A percentile compares a stretch with the other conserved stretches of the same genome.
phyloP scores from a whole-genome alignment of 1,140 invertebrate genomes.

The Homalodisca vitripennis region DNA sequence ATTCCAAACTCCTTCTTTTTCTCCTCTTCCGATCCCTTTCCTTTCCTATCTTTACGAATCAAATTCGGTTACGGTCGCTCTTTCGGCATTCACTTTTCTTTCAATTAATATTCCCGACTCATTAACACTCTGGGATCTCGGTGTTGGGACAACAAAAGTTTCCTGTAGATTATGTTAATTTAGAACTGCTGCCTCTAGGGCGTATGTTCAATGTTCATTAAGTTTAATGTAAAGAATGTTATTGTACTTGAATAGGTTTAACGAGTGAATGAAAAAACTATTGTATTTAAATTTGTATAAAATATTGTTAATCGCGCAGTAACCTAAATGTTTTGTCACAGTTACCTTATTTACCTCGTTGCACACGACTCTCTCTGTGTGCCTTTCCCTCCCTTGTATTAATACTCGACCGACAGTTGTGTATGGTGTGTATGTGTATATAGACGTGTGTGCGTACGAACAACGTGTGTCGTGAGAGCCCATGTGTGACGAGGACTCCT shows the following conservation, averaged over 20 bases:
- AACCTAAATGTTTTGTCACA: conserved; percentile 26
- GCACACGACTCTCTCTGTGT: conserved; percentile 2
- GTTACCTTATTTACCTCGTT: conserved; percentile 19
- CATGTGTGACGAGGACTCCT: background rate
- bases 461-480: background rate
- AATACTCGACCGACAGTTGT: conserved; percentile 10
- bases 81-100: conserved; percentile 28
- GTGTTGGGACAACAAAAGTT: conserved; percentile 35
- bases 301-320: conserved; percentile 20
- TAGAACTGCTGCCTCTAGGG: conserved; percentile 17
- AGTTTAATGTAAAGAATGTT: conserved; percentile 30
- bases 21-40: conserved; percentile 12
- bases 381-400: conserved; percentile 12
- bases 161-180: conserved; percentile 30
- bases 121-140: conserved; percentile 36
- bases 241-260: conserved; percentile 29
- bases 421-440: conserved; percentile 1
- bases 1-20: conserved; percentile 28
- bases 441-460: background rate
- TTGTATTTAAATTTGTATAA: conserved; percentile 35
- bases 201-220: conserved; percentile 17
- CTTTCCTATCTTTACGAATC: background rate
- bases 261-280: conserved; percentile 28
- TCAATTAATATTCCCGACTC: conserved; percentile 25
- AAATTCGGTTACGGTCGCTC: conserved; percentile 34